Evolutionary conservation across 1,140 invertebrate genomes (phyloP).

Genomic region (Bombus pascuorum): DNA sequence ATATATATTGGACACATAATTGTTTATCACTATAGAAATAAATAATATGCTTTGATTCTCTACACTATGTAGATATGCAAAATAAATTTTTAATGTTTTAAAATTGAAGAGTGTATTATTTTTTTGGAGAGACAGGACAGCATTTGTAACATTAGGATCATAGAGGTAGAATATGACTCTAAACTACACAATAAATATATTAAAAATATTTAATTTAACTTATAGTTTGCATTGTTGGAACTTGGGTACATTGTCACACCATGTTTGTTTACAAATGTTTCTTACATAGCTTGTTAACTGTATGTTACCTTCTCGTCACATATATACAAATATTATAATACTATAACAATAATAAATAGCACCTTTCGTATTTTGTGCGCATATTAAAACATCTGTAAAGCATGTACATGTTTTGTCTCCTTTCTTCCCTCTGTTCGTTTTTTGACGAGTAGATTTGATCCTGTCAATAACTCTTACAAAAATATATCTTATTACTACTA

Average conservation of each 20-base stretch:
- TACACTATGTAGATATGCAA: neutral
- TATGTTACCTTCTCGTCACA: neutral
- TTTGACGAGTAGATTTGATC: neutral
- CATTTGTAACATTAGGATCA: neutral
- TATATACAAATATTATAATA: constrained; percentile 58
- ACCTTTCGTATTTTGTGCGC: constrained; percentile 38
- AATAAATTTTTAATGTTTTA: neutral
- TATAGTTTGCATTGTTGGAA: constrained; percentile 15
- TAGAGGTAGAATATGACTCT: constrained; percentile 3
- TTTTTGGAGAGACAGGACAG: neutral
- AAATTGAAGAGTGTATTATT: neutral
- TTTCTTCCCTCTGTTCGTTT: neutral
- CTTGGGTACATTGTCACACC: neutral
- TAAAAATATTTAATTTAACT: constrained; percentile 44
- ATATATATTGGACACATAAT: neutral
- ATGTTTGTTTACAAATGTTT: constrained; percentile 46
- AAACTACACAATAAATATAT: constrained; percentile 53
- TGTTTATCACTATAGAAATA: neutral
- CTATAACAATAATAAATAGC: constrained; percentile 73
- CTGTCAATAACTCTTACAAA: constrained; percentile 23
- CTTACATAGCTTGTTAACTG: constrained; percentile 24
- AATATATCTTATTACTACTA: constrained; percentile 3
- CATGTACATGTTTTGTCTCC: neutral
- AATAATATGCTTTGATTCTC: neutral
- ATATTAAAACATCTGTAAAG: constrained; percentile 20